phyloP scores from a whole-genome alignment of 2,113 vertebrate species.

The Phyllostomus hastatus region DNA sequence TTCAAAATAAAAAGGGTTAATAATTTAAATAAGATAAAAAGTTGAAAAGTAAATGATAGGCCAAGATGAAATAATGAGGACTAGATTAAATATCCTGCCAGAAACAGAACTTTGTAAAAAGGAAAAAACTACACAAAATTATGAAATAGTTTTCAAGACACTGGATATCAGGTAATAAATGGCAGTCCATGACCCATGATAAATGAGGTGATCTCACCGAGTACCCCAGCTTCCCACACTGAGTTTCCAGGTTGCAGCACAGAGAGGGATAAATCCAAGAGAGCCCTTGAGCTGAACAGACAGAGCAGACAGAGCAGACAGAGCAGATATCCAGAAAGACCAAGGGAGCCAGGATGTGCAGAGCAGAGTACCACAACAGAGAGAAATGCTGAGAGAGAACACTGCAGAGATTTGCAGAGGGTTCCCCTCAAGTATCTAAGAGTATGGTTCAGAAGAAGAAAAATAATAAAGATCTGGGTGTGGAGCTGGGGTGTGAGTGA shows the following conservation, averaged over 20 bases:
- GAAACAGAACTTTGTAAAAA: background rate
- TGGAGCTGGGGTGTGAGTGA: background rate
- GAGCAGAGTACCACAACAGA: background rate
- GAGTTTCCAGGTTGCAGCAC: background rate
- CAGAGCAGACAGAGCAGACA: background rate
- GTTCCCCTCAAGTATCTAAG: background rate
- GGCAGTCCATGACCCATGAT: background rate
- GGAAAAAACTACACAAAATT: background rate
- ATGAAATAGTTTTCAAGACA: background rate
- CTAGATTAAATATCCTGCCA: background rate
- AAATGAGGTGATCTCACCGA: background rate
- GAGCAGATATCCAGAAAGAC: background rate
- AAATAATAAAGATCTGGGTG: background rate
- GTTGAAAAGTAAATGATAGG: background rate
- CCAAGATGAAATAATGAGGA: background rate
- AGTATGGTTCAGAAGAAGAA: background rate
- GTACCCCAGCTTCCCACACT: background rate
- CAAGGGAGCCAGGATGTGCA: background rate
- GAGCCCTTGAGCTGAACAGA: background rate
- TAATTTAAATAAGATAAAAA: conserved; percentile 3
- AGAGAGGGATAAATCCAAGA: background rate
- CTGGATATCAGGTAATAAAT: background rate
- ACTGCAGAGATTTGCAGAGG: background rate
- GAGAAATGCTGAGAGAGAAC: background rate
- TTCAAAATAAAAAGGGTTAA: background rate